Base-by-base conservation (phyloP, 2,113 vertebrate genomes). In the Gadus chalcogrammus region DNA sequence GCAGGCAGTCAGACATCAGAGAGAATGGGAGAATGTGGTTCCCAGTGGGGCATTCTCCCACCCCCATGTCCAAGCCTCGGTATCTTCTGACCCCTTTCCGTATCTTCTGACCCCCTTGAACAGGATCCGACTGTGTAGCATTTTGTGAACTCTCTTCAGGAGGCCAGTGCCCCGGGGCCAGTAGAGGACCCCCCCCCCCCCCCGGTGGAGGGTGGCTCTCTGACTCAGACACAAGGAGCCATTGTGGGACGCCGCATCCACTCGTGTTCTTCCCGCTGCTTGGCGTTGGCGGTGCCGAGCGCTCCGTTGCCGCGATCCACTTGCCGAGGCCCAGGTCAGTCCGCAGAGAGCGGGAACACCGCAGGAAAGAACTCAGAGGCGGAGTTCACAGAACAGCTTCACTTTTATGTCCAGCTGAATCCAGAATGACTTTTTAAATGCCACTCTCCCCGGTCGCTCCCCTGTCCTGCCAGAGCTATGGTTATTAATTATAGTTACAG, bases 391-490 rank as follows among this genome's bases (percentile, higher is more conserved):
- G 70, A 65, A 84, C 81, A 87, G 86, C 82, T 81, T 79, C 71
- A 84, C 79, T 88, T 91, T 90, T 90, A 89, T 88, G 84, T 88
- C 88, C 22, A 68, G 35, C 81, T 35, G 79, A 88, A 91, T 91
- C 85, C 84, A 79, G 87, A 84, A 89, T 83, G 78, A 84, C 87
- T 90, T 88, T 90, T 92, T 90, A 89, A 91, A 90, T 78, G 82
- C 81, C 71, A 64, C 85, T 84, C 72, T 84, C 72, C 73, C 68
- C 27, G 73, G 42, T 48, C 18, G 65, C 70, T 72, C 71, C 79
- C 84, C 71, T 76, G 82, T 48, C 12, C 88, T 84, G 80, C 82
- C 84, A 88, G 86, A 85, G 60, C 77, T 76, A 65, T 58, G 6
- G 67, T 76, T 91, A 91, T 91, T 79, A 89, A 76, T 90, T 85